Evolutionary conservation across 2,888 invertebrate species (phyloP).

Genomic region (Drosophila nigricruria): DNA sequence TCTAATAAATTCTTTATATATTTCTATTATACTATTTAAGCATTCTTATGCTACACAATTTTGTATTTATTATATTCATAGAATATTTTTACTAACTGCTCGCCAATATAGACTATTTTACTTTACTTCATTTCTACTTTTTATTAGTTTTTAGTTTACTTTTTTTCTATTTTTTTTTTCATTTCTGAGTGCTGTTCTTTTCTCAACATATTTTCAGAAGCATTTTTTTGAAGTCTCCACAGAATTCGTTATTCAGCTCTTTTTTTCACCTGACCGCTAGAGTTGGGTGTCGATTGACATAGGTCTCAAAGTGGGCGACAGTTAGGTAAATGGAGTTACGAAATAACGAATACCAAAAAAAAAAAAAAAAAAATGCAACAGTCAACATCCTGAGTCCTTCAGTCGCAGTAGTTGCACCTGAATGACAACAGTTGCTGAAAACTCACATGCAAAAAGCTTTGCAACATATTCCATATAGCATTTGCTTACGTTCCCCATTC

Average conservation of each 20-base stretch:
- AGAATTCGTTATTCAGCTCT: not conserved
- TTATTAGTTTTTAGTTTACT: not conserved
- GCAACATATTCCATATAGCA: constrained; percentile 45
- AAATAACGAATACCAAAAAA: constrained; percentile 11
- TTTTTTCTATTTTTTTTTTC: not conserved
- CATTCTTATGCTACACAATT: too few relatives aligned
- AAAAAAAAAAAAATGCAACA: constrained; percentile 2
- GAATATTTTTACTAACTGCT: not conserved
- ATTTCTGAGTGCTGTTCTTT: not conserved
- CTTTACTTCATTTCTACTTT: too few relatives aligned
- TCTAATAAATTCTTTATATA: too few relatives aligned
- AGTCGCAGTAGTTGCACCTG: constrained; percentile 42
- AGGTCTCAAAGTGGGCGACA: not conserved
- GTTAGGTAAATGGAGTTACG: constrained; percentile 1
- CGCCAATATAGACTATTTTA: not conserved
- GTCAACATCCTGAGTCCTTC: constrained; percentile 13
- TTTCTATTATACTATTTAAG: too few relatives aligned
- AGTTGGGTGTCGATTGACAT: not conserved
- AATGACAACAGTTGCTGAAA: constrained; percentile 65
- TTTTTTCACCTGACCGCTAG: not conserved
- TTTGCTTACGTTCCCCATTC: constrained; percentile 23
- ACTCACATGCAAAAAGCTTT: constrained; percentile 64
- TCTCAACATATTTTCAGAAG: constrained; percentile 1
- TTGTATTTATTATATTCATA: too few relatives aligned
- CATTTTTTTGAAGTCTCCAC: not conserved